A percentile compares a stretch with the other conserved stretches of the same genome.
Conservation (phyloP, 2,888 invertebrate species). For the Bhutanitis thaidina region DNA sequence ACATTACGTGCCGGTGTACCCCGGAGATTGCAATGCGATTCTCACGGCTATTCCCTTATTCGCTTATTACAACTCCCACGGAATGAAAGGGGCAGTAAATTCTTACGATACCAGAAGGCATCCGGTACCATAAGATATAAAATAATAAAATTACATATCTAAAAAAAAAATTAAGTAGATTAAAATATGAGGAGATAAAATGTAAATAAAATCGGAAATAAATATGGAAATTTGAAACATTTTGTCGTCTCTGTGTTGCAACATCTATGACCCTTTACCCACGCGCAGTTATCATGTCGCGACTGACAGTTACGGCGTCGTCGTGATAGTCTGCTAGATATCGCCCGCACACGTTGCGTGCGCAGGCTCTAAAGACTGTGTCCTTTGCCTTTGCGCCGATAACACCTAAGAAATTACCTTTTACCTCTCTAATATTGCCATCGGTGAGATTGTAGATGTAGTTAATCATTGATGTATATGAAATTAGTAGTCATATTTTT, state of each 20-base stretch:
- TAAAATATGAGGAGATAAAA: no score
- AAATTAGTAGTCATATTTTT: not conserved
- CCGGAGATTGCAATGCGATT: no score
- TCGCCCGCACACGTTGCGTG: slow-evolving; percentile 63
- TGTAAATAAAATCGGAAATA: no score
- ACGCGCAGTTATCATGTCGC: slow-evolving; percentile 55
- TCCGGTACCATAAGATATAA: no score
- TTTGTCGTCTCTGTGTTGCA: not conserved
- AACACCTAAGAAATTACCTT: slow-evolving; percentile 18
- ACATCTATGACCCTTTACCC: slow-evolving; percentile 45
- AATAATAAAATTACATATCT: no score
- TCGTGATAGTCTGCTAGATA: slow-evolving; percentile 60
- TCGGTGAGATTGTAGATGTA: not conserved
- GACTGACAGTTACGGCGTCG: slow-evolving; percentile 65
- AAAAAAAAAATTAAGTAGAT: no score
- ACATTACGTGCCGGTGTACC: no score
- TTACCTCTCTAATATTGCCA: slow-evolving; percentile 15
- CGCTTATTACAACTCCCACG: no score
- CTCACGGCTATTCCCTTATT: no score
- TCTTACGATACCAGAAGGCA: no score
- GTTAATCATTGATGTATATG: slow-evolving; percentile 11
- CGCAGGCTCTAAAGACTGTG: slow-evolving; percentile 17
- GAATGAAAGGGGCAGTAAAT: no score
- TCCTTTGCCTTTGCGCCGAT: slow-evolving; percentile 20
- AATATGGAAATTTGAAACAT: no score